Percentiles rank a stretch among this genome's conserved stretches.
phyloP scores from a whole-genome alignment of 2,797 vertebrate species.

The Schizopygopsis pylzovi region DNA sequence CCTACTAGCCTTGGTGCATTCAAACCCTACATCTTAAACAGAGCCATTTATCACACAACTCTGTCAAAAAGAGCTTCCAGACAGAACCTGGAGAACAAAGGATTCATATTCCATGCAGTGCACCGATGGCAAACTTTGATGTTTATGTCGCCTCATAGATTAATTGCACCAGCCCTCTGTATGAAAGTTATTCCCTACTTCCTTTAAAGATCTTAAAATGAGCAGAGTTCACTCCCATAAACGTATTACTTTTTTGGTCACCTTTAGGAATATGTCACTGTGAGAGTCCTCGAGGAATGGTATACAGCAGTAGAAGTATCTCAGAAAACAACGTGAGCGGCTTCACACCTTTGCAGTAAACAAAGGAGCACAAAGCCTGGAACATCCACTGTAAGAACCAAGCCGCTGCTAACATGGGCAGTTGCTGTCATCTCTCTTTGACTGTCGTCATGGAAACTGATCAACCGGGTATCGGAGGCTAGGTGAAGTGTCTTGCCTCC shows the following conservation, averaged over 20 bases:
- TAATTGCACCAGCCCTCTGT: conserved; percentile 22
- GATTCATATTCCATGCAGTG: conserved; percentile 34
- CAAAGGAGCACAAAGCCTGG: conserved; percentile 64
- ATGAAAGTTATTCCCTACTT: conserved; percentile 25
- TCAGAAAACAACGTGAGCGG: not conserved
- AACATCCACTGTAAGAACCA: conserved; percentile 76
- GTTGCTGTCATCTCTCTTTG: conserved; percentile 80
- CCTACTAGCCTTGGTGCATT: not conserved
- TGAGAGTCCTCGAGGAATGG: not conserved
- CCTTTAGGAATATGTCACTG: not conserved
- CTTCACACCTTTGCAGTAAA: conserved; percentile 15
- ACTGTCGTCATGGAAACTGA: conserved; percentile 81
- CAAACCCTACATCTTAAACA: conserved; percentile 45
- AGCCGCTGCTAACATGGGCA: conserved; percentile 70
- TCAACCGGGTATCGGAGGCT: conserved; percentile 64
- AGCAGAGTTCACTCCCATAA: not conserved
- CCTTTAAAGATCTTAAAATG: conserved; percentile 10
- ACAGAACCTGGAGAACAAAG: conserved; percentile 42
- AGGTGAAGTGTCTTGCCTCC: conserved; percentile 82
- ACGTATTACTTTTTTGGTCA: conserved; percentile 1
- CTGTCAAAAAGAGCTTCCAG: conserved; percentile 14
- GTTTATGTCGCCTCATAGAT: conserved; percentile 26
- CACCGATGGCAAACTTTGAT: conserved; percentile 31
- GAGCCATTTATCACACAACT: conserved; percentile 42
- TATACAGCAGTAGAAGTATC: not conserved